Conservation (phyloP, 2,797 vertebrate genomes). For the Microtus californicus region DNA sequence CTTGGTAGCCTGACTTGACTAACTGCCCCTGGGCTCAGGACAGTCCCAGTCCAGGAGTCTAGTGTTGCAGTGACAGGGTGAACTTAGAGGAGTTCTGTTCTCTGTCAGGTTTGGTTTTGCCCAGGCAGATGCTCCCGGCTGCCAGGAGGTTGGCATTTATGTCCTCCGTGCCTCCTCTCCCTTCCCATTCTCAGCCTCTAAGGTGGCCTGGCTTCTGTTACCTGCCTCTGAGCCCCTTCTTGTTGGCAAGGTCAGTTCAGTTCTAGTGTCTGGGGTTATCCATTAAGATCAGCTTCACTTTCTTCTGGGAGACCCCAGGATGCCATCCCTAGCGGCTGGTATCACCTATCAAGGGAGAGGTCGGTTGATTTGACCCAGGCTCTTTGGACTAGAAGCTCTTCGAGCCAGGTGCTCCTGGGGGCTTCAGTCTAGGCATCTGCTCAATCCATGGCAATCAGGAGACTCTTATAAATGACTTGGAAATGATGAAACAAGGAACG, state of each 20-base stretch:
- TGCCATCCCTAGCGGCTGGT: background rate
- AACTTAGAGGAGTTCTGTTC: background rate
- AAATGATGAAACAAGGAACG: background rate
- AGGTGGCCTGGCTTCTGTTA: background rate
- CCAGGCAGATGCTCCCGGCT: background rate
- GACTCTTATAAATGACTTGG: background rate
- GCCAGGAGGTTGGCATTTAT: fast-evolving
- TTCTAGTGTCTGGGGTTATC: background rate
- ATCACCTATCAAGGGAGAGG: background rate
- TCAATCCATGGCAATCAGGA: background rate
- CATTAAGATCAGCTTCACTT: background rate
- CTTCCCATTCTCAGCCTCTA: fast-evolving
- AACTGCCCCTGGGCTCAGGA: background rate
- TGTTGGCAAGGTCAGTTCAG: background rate
- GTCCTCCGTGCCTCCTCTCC: background rate
- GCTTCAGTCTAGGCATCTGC: background rate
- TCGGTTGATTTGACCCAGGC: background rate
- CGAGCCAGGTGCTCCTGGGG: background rate
- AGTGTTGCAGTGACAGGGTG: too few relatives aligned
- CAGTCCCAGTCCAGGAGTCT: background rate
- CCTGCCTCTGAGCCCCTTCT: background rate
- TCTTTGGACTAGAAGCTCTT: background rate
- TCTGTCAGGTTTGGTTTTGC: background rate
- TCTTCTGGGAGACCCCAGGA: background rate
- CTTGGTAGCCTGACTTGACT: background rate